A percentile compares a stretch with the other conserved stretches of the same genome.
Evolutionary conservation across 1,140 invertebrate species (phyloP).

Genomic region (Brachionus asplanchnoidis): DNA sequence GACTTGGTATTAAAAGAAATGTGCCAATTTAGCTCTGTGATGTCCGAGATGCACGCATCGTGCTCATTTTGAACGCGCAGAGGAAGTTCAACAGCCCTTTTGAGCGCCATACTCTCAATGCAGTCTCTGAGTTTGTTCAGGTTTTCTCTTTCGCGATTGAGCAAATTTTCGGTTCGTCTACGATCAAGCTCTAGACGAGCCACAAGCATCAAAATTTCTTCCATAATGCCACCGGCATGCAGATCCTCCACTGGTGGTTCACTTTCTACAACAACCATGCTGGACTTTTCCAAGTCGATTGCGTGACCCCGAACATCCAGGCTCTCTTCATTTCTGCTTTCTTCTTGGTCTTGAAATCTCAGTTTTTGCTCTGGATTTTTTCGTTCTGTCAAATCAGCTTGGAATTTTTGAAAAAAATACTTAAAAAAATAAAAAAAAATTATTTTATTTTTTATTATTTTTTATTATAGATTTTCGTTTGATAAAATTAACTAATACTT

Average conservation of each 20-base stretch:
- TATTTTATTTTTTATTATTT: too few species aligned
- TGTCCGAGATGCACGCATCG: slow-evolving; percentile 38
- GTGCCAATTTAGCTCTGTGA: slow-evolving; percentile 39
- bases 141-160: slow-evolving; percentile 20
- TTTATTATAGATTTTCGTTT: slow-evolving; percentile 2
- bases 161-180: not conserved
- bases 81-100: slow-evolving; percentile 25
- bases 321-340: not conserved
- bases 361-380: not conserved
- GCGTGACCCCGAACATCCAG: not conserved
- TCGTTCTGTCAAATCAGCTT: not conserved
- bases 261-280: not conserved
- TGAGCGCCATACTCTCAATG: slow-evolving; percentile 25
- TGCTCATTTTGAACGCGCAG: slow-evolving; percentile 21
- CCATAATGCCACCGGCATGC: not conserved
- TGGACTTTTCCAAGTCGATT: not conserved
- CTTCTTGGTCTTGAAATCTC: not conserved
- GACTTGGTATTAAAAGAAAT: slow-evolving; percentile 34
- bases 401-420: not conserved
- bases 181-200: slow-evolving; percentile 32
- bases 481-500: not conserved
- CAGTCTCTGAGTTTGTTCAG: not conserved
- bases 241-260: not conserved
- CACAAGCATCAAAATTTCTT: slow-evolving; percentile 18
- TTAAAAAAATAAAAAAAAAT: not conserved